Evolutionary conservation across 2,888 invertebrate genomes (phyloP).

Genomic region (Macaria liturata): DNA sequence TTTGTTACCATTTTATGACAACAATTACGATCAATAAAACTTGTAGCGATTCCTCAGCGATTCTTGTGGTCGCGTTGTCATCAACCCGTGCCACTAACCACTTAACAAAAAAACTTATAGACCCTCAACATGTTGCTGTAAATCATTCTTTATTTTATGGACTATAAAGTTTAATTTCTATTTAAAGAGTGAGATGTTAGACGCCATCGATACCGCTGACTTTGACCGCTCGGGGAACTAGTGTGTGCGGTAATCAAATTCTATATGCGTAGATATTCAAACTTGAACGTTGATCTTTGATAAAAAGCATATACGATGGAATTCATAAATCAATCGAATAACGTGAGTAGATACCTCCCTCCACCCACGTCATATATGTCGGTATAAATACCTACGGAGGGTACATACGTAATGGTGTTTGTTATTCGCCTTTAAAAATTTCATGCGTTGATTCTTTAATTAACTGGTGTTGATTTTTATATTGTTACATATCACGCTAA

Average conservation of each 20-base stretch:
- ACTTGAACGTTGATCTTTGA: slow-evolving; percentile 35
- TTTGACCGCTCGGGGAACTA: slow-evolving; percentile 60
- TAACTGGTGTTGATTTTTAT: slow-evolving; percentile 35
- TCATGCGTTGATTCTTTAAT: slow-evolving; percentile 37
- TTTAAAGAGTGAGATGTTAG: slow-evolving; percentile 30
- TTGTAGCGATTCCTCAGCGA: slow-evolving; percentile 77
- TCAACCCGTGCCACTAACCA: slow-evolving; percentile 56
- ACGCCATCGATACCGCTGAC: slow-evolving; percentile 52
- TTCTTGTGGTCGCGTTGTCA: slow-evolving; percentile 77
- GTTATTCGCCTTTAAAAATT: slow-evolving; percentile 27
- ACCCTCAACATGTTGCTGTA: slow-evolving; percentile 36
- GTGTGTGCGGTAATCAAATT: slow-evolving; percentile 41
- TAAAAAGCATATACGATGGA: slow-evolving; percentile 31
- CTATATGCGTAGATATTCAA: slow-evolving; percentile 39
- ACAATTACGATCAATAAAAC: slow-evolving; percentile 83
- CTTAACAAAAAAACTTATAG: slow-evolving; percentile 50
- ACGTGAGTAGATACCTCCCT: slow-evolving; percentile 12
- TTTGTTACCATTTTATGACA: slow-evolving; percentile 82
- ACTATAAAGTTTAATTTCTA: slow-evolving; percentile 46
- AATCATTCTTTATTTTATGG: slow-evolving; percentile 51
- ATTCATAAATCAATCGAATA: slow-evolving; percentile 16
- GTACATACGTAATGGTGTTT: slow-evolving; percentile 26
- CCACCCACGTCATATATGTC: slow-evolving; percentile 26
- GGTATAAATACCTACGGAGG: slow-evolving; percentile 29
- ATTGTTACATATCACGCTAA: slow-evolving; percentile 28